These are phyloP conservation scores for Campoplex nolae DNA, from an alignment of 2,888 invertebrate genomes.

Conservation along the genomic window DNA sequence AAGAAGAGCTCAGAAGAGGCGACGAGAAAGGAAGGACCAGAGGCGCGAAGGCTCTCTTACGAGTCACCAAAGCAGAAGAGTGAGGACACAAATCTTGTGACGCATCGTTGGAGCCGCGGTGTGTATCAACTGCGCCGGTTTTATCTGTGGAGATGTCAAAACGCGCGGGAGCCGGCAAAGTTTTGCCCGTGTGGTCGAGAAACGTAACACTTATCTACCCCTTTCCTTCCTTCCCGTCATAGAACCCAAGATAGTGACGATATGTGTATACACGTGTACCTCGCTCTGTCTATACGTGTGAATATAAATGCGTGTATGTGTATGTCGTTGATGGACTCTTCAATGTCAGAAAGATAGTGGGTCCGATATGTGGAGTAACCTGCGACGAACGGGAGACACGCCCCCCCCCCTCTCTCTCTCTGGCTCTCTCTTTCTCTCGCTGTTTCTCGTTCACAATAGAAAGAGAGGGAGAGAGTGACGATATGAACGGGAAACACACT, in stretches of 20 bases:
- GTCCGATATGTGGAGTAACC: conserved; percentile 64
- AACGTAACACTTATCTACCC: conserved; percentile 55
- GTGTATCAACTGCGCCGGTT: conserved; percentile 56
- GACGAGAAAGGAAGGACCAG: conserved; percentile 9
- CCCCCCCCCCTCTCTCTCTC: neutral
- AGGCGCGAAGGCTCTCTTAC: conserved; percentile 17
- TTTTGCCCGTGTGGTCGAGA: conserved; percentile 66
- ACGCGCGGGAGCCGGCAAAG: conserved; percentile 68
- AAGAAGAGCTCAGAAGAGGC: conserved; percentile 26
- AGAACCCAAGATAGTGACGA: conserved; percentile 46
- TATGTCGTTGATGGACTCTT: conserved; percentile 69
- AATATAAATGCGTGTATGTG: neutral
- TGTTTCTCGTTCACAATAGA: conserved; percentile 7
- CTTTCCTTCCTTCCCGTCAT: conserved; percentile 50
- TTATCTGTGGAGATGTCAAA: conserved; percentile 71
- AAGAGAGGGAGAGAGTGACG: neutral
- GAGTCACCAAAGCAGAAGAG: conserved; percentile 21
- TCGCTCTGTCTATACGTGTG: neutral
- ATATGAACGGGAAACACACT: conserved; percentile 32
- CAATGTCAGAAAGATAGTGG: conserved; percentile 81
- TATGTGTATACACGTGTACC: conserved; percentile 10
- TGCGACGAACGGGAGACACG: conserved; percentile 33
- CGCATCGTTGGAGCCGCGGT: conserved; percentile 57
- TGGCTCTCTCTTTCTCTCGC: no score
- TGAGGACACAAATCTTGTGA: conserved; percentile 38